Base-by-base conservation (phyloP, 2,113 vertebrate species). In the Gopherus flavomarginatus region DNA sequence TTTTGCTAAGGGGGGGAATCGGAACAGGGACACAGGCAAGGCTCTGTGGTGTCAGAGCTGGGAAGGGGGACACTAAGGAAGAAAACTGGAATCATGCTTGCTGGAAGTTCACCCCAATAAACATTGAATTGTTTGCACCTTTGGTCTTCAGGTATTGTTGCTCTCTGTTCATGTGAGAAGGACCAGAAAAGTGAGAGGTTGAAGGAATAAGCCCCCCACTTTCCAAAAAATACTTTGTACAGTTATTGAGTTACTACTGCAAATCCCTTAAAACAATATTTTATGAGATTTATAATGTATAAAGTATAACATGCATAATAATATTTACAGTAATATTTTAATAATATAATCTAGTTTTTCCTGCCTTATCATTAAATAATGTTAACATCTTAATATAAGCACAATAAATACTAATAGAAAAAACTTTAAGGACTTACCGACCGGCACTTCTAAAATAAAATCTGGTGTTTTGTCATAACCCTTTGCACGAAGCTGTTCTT, bases 391-490 rank as follows among this genome's bases (percentile, higher is more conserved):
- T 72, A 91, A 11, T 78, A 95, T 56, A 44, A 79, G 87, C 10
- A 85, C 13, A 94, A 86, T 50, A 93, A 22, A 87, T n/a, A 84
- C 89, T 88, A 91, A 93, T 35, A 89, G 86, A 91, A 79, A n/a
- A 90, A 97, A 89, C 12, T 86, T 85, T 78, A 88, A 89, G 91
- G 53, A 99, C 99, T 98, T 96, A 99, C 99, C 99, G 89, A 99
- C 96, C 92, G 99, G 99, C 69, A 99, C 99, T 97, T 99, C 99
- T 97, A 99, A 98, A 96, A 99, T 99, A 86, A 99, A 99, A 93
- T 99, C 99, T 90, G 99, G 99, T 77, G 99, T 99, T 99, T 99
- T 99, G 98, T 99, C 99, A 90, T 99, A 99, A 95, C 99, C 99
- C 95, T 99, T 99, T 81, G 98, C 98, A 97, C 99, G 99, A 94